Evolutionary conservation across 1,140 invertebrate species (phyloP), one percentile per base, ranked within the genome.

Genomic region (Diprion similis): DNA sequence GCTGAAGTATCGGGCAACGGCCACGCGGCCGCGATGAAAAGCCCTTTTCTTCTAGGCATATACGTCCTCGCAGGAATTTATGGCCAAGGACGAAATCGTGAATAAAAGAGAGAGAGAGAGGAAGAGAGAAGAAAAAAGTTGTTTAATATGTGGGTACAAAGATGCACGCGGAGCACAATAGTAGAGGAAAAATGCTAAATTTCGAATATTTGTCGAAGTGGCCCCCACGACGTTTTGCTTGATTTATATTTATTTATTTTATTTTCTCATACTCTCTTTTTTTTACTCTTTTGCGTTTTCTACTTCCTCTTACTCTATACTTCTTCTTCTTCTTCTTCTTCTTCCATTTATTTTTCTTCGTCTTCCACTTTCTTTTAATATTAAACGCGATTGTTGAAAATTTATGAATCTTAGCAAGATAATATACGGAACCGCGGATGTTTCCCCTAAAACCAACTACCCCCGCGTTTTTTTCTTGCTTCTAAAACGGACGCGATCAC

Each of bases 381-480:
- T 59, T 59, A 59, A 59, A 59, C 51, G 51, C 51, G 51, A 59
- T 59, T 59, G 51, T 17, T 59, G n/a, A 17, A 59, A 59, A 59
- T 59, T 59, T 59, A 59, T 59, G 51, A 59, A 59, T 15, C 51
- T 17, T 17, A 59, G 51, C 51, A 59, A 59, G 51, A 59, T 59
- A 59, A 15, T 15, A 15, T 37, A 37, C 24, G 24, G 24, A 37
- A 37, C 24, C 2, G 24, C 24, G 24, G 24, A 37, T 37, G 51
- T 59, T 17, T 59, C 51, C 51, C n/a, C n/a, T 37, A 37, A 37
- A 37, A 37, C 24, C 24, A 37, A 37, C 24, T 6, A 37, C 24
- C 24, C 24, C 24, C 24, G 24, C 24, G 24, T 37, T 37, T 37
- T 37, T 37, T 37, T 37, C 24, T 6, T 37, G 24, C 24, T 37